Conservation (phyloP, 53 echinoderm and acorn worm genomes). For the Echinarachnius parma region DNA sequence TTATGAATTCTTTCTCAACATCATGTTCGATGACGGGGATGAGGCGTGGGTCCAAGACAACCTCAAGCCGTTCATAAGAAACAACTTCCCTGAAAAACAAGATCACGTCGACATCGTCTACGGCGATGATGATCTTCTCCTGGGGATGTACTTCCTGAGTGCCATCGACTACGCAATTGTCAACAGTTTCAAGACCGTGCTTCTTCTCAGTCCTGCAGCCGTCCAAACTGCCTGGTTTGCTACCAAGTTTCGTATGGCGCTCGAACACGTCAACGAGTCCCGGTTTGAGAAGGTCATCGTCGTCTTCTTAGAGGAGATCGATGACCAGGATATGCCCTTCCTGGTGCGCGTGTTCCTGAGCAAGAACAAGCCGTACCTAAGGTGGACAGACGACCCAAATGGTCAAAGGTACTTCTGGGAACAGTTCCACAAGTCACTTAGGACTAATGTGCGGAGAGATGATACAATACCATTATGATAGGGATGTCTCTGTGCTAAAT, state of each 20-base stretch:
- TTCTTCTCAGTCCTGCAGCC: slow-evolving; percentile 33
- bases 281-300: slow-evolving; percentile 28
- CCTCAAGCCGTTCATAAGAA: slow-evolving; percentile 4
- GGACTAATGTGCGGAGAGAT: slow-evolving; percentile 20
- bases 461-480: slow-evolving; percentile 10
- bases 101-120: slow-evolving; percentile 18
- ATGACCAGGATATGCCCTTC: slow-evolving; percentile 21
- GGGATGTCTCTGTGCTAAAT: too few species aligned
- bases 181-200: slow-evolving; percentile 24
- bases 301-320: slow-evolving; percentile 23
- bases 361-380: slow-evolving; percentile 24
- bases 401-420: slow-evolving; percentile 14
- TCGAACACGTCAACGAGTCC: slow-evolving; percentile 33
- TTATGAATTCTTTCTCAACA: slow-evolving; percentile 22
- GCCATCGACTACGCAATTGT: slow-evolving; percentile 29
- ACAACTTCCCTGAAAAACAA: slow-evolving; percentile 14
- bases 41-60: slow-evolving; percentile 30
- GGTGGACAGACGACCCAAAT: slow-evolving; percentile 23
- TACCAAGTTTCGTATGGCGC: slow-evolving; percentile 19
- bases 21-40: slow-evolving; percentile 33
- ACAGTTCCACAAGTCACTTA: slow-evolving; percentile 2
- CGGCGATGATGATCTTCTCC: slow-evolving; percentile 36
- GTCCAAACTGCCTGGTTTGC: slow-evolving; percentile 29
- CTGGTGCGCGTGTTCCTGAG: slow-evolving; percentile 17
- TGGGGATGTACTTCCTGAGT: slow-evolving; percentile 29